phyloP scores from a whole-genome alignment of 2,888 invertebrate species.

The Cerastis leucographa region DNA sequence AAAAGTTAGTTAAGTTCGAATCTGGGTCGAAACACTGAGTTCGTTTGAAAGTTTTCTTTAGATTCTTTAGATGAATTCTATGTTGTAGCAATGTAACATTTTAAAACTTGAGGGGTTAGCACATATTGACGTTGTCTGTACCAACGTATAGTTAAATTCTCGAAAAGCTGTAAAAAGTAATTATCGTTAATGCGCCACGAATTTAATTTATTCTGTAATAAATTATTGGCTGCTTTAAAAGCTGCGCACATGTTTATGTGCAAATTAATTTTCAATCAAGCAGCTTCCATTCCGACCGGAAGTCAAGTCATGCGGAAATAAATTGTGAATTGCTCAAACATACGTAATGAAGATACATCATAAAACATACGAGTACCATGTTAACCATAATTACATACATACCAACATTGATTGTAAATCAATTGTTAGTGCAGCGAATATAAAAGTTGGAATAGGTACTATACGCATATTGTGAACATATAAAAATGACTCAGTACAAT shows the following conservation, averaged over 20 bases:
- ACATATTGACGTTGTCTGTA: too few relatives aligned
- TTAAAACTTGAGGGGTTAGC: too few relatives aligned
- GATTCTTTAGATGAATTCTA: too few relatives aligned
- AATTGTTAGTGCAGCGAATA: neutral
- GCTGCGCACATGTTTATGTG: neutral
- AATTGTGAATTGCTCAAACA: conserved; percentile 12
- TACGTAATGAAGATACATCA: conserved; percentile 5
- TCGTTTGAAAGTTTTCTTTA: too few relatives aligned
- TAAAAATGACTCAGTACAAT: neutral
- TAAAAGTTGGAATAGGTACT: neutral
- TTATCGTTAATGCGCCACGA: neutral
- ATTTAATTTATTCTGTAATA: neutral
- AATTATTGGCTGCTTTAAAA: neutral
- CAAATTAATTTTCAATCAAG: conserved; percentile 1
- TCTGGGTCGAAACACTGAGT: too few relatives aligned
- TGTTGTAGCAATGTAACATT: too few relatives aligned
- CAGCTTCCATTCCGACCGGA: conserved; percentile 9
- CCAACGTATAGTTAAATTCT: neutral
- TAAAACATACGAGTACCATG: neutral
- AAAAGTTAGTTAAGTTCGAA: too few relatives aligned
- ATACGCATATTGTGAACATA: neutral
- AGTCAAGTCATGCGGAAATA: conserved; percentile 7
- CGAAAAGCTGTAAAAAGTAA: conserved; percentile 10
- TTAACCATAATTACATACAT: neutral
- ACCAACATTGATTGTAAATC: neutral